Conservation (phyloP, 2,113 vertebrate genomes). For the Cephalopholis sonnerati region DNA sequence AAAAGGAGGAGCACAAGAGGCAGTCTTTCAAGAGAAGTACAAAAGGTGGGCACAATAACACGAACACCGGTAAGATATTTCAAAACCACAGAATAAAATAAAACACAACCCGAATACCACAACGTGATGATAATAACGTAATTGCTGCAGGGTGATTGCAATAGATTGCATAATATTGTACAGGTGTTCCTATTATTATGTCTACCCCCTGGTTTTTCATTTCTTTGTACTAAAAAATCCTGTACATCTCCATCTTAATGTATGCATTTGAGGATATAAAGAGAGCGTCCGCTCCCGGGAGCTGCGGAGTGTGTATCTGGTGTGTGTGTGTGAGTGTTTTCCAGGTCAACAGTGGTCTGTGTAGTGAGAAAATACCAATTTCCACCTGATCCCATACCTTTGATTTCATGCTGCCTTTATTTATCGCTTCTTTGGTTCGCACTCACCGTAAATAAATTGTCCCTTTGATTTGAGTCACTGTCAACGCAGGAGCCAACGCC, state of each 20-base stretch:
- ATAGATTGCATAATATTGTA: conserved; percentile 28
- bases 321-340: conserved; percentile 47
- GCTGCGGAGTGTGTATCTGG: conserved; percentile 36
- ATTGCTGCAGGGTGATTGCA: background rate
- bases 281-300: conserved; percentile 38
- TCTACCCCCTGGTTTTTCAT: conserved; percentile 20
- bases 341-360: conserved; percentile 54
- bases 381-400: conserved; percentile 55
- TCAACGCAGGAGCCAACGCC: conserved; percentile 16
- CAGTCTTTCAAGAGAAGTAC: conserved; percentile 11
- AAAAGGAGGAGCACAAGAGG: conserved; percentile 40
- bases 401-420: conserved; percentile 60
- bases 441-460: conserved; percentile 49
- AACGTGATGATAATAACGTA: background rate
- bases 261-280: conserved; percentile 73
- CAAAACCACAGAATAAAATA: conserved; percentile 11
- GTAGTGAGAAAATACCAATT: conserved; percentile 60
- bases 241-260: conserved; percentile 64
- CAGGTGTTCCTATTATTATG: conserved; percentile 55
- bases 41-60: conserved; percentile 47
- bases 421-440: conserved; percentile 50
- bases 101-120: conserved; percentile 16
- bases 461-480: conserved; percentile 56
- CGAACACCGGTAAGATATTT: conserved; percentile 16
- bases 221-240: conserved; percentile 55